Evolutionary conservation across 2,888 invertebrate genomes (phyloP), one percentile per base, ranked within the genome.

Genomic region (Unio pictorum): DNA sequence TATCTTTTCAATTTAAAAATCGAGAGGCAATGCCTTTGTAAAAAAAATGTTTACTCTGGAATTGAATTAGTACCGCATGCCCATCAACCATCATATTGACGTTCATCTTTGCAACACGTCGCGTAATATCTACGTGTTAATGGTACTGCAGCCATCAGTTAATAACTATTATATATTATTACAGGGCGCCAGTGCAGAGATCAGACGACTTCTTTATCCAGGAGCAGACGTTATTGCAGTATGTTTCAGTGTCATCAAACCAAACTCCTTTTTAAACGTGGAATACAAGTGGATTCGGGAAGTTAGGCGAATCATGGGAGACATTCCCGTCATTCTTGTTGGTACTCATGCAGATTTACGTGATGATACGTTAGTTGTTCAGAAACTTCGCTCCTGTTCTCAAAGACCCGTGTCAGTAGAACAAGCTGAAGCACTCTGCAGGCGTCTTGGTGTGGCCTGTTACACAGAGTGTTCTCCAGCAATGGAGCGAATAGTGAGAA

Each of bases 401-500:
- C 73, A 81, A n/a, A 71, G 72, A 59, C 78, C 82, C 7, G 71
- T 85, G 7, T 72, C 79, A n/a, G 64, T 71, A 8, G 70, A 72
- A 1, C 81, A 83, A 23, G 84, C 83, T 2, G 61, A 69, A 23
- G 69, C 73, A 1, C 66, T 76, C 34, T 79, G 83, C 28, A 77
- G 81, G 66, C 77, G 73, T 56, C 69, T 85, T 11, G 84, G 83
- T 30, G 83, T 81, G 20, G 76, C 83, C n/a, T 80, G 81, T 68
- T 86, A 85, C 67, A 71, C 84, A n/a, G 86, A 86, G 65, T 79
- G 81, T 64, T 85, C 85, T 11, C 83, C 85, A 5, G 76, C 75
- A 17, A 80, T 83, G 72, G 83, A 86, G 75, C 84, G 82, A 69
- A 75, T 80, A 62, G 67, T 84, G 64, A 72, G 81, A 60, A 78